These are phyloP conservation scores for Fregetta grallaria DNA, from an alignment of 2,113 vertebrate species.

Conservation along the genomic window DNA sequence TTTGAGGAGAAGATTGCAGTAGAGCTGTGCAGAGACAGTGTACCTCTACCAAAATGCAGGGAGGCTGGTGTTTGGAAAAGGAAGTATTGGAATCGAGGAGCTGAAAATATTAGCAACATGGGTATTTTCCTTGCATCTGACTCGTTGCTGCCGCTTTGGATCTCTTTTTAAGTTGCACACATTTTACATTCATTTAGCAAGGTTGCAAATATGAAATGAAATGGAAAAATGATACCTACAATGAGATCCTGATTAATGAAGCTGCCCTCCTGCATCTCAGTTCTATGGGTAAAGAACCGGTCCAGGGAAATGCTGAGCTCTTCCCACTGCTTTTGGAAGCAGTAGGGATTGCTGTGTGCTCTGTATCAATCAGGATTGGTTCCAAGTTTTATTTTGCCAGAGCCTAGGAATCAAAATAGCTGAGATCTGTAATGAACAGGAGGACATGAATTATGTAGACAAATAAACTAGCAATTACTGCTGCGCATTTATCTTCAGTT, in stretches of 20 bases:
- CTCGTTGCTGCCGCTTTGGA: not conserved
- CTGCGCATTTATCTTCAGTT: slow-evolving; percentile 5
- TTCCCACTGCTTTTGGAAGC: not conserved
- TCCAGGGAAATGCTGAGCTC: not conserved
- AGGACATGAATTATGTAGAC: not conserved
- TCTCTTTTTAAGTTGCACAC: not conserved
- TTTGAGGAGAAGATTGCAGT: not conserved
- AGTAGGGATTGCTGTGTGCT: not conserved
- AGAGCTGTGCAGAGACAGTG: not conserved
- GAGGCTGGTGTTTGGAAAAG: not conserved
- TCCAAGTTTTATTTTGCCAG: not conserved
- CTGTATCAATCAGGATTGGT: not conserved
- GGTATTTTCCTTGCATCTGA: not conserved
- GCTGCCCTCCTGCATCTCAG: not conserved
- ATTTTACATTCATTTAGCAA: not conserved
- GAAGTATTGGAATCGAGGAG: not conserved
- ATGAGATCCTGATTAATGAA: not conserved
- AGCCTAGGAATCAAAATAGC: not conserved
- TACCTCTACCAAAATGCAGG: not conserved
- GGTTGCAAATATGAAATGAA: not conserved
- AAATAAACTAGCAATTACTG: not conserved
- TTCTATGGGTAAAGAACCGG: not conserved
- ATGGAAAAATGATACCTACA: not conserved
- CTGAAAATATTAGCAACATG: not conserved
- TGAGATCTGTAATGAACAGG: not conserved